Evolutionary conservation across 2,797 vertebrate species (phyloP).

Genomic region (Cryptoprocta ferox): DNA sequence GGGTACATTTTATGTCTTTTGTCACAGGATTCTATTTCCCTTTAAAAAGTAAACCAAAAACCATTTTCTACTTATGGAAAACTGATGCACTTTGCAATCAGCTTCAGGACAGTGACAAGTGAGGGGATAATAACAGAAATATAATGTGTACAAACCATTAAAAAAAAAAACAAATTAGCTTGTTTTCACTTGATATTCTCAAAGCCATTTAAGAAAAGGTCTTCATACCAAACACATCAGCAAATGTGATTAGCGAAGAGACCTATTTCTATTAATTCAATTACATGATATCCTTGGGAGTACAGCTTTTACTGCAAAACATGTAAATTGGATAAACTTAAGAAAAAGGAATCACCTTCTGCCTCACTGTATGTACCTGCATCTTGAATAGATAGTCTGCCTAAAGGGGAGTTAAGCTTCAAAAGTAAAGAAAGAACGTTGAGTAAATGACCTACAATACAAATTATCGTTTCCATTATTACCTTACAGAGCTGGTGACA

Average conservation of each 20-base stretch:
- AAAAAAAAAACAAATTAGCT: background rate
- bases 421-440: background rate
- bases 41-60: conserved; percentile 19
- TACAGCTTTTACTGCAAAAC: background rate
- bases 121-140: background rate
- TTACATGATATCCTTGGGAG: background rate
- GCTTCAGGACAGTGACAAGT: background rate
- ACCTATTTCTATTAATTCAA: background rate
- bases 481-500: background rate
- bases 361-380: background rate
- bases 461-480: background rate
- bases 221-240: background rate
- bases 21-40: background rate
- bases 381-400: background rate
- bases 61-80: conserved; percentile 52
- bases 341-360: background rate
- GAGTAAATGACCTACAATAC: background rate
- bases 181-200: background rate
- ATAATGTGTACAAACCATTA: background rate
- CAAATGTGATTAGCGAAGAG: background rate
- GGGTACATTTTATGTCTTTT: background rate
- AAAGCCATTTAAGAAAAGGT: conserved; percentile 11
- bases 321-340: background rate
- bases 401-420: background rate
- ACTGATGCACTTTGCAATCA: conserved; percentile 55